Evolutionary conservation across 2,888 invertebrate species (phyloP).

Genomic region (Cosmia trapezina): DNA sequence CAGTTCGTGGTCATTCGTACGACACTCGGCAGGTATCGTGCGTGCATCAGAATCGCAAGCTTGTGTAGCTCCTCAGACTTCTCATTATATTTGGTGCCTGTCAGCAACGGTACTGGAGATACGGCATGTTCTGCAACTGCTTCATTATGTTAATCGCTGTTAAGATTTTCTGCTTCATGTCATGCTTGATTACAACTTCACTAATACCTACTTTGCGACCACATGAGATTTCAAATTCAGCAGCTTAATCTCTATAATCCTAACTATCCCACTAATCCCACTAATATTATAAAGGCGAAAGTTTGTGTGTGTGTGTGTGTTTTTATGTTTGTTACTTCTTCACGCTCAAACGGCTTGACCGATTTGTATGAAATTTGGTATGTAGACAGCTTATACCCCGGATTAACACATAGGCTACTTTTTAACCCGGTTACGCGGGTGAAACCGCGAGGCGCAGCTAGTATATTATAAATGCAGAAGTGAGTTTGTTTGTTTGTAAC

Average conservation of each 20-base stretch:
- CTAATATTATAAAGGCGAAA: no score
- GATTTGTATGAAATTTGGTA: no score
- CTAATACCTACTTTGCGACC: not conserved
- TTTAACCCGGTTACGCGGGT: no score
- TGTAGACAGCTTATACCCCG: no score
- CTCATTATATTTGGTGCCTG: conserved; percentile 39
- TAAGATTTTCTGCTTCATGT: conserved; percentile 12
- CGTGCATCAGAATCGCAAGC: conserved; percentile 45
- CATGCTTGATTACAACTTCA: conserved; percentile 16
- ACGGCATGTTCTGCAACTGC: conserved; percentile 25
- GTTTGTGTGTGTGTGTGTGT: no score
- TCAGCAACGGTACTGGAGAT: conserved; percentile 28
- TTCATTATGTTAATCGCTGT: conserved; percentile 16
- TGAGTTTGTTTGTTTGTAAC: no score
- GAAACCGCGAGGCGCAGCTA: no score
- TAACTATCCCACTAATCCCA: no score
- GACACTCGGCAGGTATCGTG: conserved; percentile 60
- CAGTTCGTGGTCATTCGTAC: conserved; percentile 70
- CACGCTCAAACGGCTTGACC: no score
- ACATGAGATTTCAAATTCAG: not conserved
- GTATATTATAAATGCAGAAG: no score
- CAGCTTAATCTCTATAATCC: not conserved
- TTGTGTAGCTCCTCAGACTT: conserved; percentile 36
- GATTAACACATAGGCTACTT: no score
- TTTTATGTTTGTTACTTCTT: no score